phyloP scores from a whole-genome alignment of 1,140 invertebrate species.

The Chlorops oryzae region DNA sequence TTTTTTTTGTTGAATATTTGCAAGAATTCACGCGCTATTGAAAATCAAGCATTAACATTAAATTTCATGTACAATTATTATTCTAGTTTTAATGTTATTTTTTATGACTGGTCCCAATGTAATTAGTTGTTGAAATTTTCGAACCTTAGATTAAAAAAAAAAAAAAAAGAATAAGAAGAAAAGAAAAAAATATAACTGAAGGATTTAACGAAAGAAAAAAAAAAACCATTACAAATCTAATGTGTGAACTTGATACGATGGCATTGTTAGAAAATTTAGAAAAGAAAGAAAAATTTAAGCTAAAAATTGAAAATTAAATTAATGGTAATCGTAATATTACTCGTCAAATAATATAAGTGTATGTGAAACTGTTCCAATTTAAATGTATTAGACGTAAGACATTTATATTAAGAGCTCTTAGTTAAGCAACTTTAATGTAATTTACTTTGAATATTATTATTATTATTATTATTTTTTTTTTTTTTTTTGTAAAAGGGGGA shows the following conservation, averaged over 20 bases:
- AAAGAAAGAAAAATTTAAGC: slow-evolving; percentile 19
- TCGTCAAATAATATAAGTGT: slow-evolving; percentile 25
- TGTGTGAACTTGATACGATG: too few species aligned
- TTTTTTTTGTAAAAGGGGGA: slow-evolving; percentile 15
- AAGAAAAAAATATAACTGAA: slow-evolving; percentile 15
- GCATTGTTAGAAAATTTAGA: slow-evolving; percentile 8
- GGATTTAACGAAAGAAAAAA: slow-evolving; percentile 15
- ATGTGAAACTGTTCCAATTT: slow-evolving; percentile 31
- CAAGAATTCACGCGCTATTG: too few species aligned
- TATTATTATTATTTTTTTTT: slow-evolving; percentile 20
- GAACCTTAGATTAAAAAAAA: slow-evolving; percentile 14
- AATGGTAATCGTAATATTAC: slow-evolving; percentile 29
- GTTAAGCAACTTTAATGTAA: slow-evolving; percentile 19
- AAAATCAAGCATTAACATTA: too few species aligned
- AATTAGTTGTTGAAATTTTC: slow-evolving; percentile 14
- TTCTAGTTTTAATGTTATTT: too few species aligned
- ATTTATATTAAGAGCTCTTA: too few species aligned
- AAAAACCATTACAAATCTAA: slow-evolving; percentile 17
- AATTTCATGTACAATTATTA: slow-evolving; percentile 14
- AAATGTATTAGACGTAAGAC: too few species aligned
- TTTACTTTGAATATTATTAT: slow-evolving; percentile 22
- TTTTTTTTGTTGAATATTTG: too few species aligned
- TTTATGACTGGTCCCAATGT: too few species aligned
- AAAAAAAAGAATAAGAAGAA: slow-evolving; percentile 15
- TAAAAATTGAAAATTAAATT: slow-evolving; percentile 20